Conservation (phyloP, 1,140 invertebrate genomes). For the Cherax quadricarinatus region DNA sequence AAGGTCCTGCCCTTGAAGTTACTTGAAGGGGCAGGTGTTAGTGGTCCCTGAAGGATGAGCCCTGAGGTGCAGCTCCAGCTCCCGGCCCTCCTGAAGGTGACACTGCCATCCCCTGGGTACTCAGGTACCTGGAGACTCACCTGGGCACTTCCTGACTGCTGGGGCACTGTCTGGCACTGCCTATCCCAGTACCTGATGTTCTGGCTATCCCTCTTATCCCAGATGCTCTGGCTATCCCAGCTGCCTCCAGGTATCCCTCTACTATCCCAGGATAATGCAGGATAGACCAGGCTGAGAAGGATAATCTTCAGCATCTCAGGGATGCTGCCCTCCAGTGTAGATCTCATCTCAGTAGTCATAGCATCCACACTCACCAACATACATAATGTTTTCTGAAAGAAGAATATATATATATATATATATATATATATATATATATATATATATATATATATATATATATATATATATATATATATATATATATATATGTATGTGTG, state of each 20-base stretch:
- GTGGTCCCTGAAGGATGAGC: neutral
- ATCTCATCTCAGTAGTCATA: neutral
- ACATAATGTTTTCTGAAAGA: constrained; percentile 35
- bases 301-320: constrained; percentile 37
- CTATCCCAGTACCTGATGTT: too few relatives aligned
- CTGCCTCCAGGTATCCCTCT: too few relatives aligned
- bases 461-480: too few relatives aligned
- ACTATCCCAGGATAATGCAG: too few relatives aligned
- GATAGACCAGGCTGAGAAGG: neutral
- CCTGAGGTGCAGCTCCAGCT: neutral
- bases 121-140: neutral
- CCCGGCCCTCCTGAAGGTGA: neutral
- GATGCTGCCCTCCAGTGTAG: neutral
- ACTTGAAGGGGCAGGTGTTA: neutral
- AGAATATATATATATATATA: too few relatives aligned
- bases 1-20: constrained; percentile 20
- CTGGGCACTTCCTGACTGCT: neutral
- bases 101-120: neutral
- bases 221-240: too few relatives aligned
- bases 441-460: too few relatives aligned
- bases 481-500: too few relatives aligned
- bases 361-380: constrained; percentile 20
- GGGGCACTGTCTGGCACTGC: too few relatives aligned
- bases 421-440: too few relatives aligned
- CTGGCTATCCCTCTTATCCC: too few relatives aligned